phyloP scores from a whole-genome alignment of 1,140 invertebrate genomes.

The Acyrthosiphon pisum region DNA sequence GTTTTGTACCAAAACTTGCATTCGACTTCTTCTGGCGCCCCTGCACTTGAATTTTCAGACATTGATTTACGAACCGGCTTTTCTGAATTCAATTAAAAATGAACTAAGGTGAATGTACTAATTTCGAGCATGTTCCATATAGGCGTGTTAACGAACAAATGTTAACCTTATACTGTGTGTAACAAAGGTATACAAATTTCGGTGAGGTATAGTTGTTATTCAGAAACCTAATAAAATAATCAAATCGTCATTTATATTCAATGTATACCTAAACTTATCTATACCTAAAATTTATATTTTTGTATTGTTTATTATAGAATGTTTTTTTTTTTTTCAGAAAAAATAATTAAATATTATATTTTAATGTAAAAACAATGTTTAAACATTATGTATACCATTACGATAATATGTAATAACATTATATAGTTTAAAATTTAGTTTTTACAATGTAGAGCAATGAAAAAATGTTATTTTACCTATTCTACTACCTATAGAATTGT shows the following conservation, averaged over 20 bases:
- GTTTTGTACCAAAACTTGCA: constrained; percentile 55
- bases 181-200: background rate
- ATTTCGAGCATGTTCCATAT: background rate
- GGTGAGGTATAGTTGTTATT: background rate
- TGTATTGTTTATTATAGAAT: background rate
- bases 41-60: constrained; percentile 36
- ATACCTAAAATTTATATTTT: background rate
- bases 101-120: constrained; percentile 17
- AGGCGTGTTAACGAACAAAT: background rate
- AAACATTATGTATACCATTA: too few species aligned
- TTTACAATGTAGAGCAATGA: background rate
- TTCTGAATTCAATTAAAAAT: constrained; percentile 39
- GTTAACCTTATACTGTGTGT: background rate
- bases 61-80: constrained; percentile 34
- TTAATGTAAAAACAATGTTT: background rate
- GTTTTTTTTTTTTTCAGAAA: background rate
- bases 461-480: background rate
- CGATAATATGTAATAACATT: too few species aligned
- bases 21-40: constrained; percentile 50
- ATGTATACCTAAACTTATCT: background rate
- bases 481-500: background rate
- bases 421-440: background rate
- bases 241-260: background rate
- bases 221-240: background rate
- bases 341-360: background rate